Conservation (phyloP, 1,140 invertebrate species). For the Ostrea denselamellosa region DNA sequence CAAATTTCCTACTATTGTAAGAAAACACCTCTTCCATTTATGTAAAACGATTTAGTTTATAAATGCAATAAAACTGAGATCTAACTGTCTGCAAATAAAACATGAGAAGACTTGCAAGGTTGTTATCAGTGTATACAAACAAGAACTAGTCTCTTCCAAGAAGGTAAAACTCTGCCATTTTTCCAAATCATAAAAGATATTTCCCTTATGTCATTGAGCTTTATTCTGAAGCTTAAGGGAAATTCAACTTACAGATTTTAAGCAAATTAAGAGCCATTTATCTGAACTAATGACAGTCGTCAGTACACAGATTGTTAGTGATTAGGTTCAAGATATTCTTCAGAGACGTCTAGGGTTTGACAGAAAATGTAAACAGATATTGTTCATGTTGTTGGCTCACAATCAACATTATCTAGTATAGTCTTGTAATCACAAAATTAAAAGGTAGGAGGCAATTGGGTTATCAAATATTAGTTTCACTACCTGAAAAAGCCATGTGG, state of each 20-base stretch:
- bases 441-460: conserved; percentile 22
- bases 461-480: conserved; percentile 40
- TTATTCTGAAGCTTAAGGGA: neutral
- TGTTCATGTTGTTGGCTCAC: neutral
- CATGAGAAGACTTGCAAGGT: conserved; percentile 17
- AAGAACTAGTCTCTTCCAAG: neutral
- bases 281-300: conserved; percentile 7
- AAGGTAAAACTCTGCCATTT: conserved; percentile 20
- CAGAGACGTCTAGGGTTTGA: conserved; percentile 3
- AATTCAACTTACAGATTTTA: neutral
- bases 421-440: conserved; percentile 40
- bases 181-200: neutral
- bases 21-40: neutral
- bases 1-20: neutral
- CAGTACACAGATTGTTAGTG: conserved; percentile 17
- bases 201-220: neutral
- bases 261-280: neutral
- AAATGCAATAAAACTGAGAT: conserved; percentile 16
- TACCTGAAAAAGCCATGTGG: neutral
- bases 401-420: conserved; percentile 31
- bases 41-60: conserved; percentile 22
- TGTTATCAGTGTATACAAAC: conserved; percentile 36
- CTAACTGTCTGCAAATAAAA: conserved; percentile 28
- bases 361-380: conserved; percentile 31
- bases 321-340: conserved; percentile 11